Percentiles rank a stretch among this genome's conserved stretches.
Evolutionary conservation across 2,888 invertebrate species (phyloP).

Genomic region (Andrena dorsata): DNA sequence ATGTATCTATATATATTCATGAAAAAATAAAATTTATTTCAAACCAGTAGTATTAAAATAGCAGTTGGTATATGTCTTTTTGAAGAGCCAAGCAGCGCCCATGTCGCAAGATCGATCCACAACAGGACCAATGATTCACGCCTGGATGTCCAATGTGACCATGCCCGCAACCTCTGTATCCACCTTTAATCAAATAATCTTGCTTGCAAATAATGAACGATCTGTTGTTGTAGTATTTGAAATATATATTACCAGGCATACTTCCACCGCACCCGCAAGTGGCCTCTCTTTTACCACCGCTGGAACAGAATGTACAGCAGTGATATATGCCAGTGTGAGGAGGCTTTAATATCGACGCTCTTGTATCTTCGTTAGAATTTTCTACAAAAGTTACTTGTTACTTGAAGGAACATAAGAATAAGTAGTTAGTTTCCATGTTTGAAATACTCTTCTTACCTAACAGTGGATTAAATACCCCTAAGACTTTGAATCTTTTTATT

Average conservation of each 20-base stretch:
- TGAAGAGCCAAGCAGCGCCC: slow-evolving; percentile 74
- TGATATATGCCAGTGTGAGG: slow-evolving; percentile 91
- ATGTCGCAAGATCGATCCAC: slow-evolving; percentile 86
- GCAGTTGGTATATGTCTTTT: slow-evolving; percentile 73
- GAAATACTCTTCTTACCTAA: slow-evolving; percentile 41
- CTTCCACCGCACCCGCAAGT: slow-evolving; percentile 90
- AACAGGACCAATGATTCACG: slow-evolving; percentile 93
- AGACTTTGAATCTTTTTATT: slow-evolving; percentile 88
- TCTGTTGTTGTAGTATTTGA: neutral
- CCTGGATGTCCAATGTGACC: slow-evolving; percentile 93
- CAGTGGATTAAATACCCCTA: slow-evolving; percentile 71
- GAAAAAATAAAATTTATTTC: slow-evolving; percentile 50
- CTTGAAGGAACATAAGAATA: neutral
- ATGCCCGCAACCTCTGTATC: slow-evolving; percentile 90
- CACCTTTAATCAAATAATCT: slow-evolving; percentile 76
- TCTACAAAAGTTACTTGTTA: slow-evolving; percentile 39
- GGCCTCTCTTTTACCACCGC: slow-evolving; percentile 90
- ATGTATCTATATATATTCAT: neutral
- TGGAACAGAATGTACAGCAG: slow-evolving; percentile 93
- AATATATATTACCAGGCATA: slow-evolving; percentile 88
- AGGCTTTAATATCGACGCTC: slow-evolving; percentile 51
- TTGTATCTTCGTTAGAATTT: slow-evolving; percentile 49
- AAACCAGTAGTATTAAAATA: slow-evolving; percentile 65
- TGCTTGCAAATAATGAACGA: slow-evolving; percentile 8
- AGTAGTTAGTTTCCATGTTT: neutral